Evolutionary conservation across 2,797 vertebrate species (phyloP).

Genomic region (Podargus strigoides): DNA sequence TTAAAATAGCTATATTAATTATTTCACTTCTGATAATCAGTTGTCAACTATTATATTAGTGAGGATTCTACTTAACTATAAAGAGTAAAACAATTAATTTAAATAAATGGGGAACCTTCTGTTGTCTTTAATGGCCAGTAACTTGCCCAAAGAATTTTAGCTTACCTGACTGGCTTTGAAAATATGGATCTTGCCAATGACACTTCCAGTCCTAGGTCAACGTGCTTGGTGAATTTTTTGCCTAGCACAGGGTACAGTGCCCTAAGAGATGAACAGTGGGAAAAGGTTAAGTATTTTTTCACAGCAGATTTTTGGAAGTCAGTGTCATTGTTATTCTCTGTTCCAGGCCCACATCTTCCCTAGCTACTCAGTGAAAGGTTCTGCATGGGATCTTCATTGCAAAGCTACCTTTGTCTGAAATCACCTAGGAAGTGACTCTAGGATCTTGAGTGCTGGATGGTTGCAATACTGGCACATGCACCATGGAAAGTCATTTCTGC

Average conservation of each 20-base stretch:
- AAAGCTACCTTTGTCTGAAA: background rate
- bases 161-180: background rate
- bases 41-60: background rate
- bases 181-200: background rate
- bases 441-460: background rate
- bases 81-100: background rate
- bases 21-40: background rate
- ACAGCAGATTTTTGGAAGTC: background rate
- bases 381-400: background rate
- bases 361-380: background rate
- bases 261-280: background rate
- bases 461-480: rapidly evolving
- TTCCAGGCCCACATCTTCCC: background rate
- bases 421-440: background rate
- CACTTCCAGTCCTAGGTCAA: background rate
- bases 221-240: background rate
- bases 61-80: background rate
- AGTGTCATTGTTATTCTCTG: background rate
- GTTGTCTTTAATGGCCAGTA: background rate
- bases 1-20: background rate
- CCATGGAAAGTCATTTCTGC: background rate
- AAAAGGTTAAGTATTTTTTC: background rate
- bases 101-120: background rate
- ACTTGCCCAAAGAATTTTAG: background rate
- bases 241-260: background rate